Evolutionary conservation across 2,113 vertebrate species (phyloP).

Genomic region (Maccullochella peelii): DNA sequence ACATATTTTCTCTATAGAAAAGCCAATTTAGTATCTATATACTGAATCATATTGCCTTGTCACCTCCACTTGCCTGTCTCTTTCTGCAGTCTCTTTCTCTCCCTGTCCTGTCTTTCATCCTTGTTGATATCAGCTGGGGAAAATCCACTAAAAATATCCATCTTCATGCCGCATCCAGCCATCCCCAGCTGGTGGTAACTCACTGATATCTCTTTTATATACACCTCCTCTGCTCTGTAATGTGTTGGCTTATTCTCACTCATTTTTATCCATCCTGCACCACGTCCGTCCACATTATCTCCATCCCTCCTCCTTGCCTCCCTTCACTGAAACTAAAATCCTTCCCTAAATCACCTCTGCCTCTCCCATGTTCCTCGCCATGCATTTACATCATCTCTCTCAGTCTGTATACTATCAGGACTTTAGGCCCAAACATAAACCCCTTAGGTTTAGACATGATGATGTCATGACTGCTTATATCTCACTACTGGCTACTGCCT

Average conservation of each 20-base stretch:
- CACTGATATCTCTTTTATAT: slow-evolving; percentile 21
- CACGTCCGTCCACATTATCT: slow-evolving; percentile 19
- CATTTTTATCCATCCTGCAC: slow-evolving; percentile 12
- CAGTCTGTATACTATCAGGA: neutral
- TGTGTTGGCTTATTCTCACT: neutral
- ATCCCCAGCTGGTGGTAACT: slow-evolving; percentile 24
- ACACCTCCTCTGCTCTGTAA: slow-evolving; percentile 4
- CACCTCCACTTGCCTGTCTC: slow-evolving; percentile 9
- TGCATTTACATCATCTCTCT: neutral
- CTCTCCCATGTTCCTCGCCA: neutral
- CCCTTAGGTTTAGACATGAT: neutral
- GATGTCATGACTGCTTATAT: neutral
- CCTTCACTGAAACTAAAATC: slow-evolving; percentile 22
- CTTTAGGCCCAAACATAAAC: slow-evolving; percentile 1
- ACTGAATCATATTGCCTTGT: slow-evolving; percentile 18
- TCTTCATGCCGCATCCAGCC: slow-evolving; percentile 21
- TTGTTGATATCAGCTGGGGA: slow-evolving; percentile 16
- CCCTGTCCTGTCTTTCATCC: slow-evolving; percentile 19
- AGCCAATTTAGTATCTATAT: slow-evolving; percentile 11
- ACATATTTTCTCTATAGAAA: neutral
- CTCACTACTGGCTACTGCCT: neutral
- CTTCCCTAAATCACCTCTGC: slow-evolving; percentile 8
- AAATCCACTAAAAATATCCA: slow-evolving; percentile 37
- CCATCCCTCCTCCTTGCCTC: slow-evolving; percentile 7
- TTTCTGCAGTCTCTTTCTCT: slow-evolving; percentile 11